A percentile compares a stretch with the other conserved stretches of the same genome.
Conservation (phyloP, 2,113 vertebrate species). For the Ranitomeya variabilis region DNA sequence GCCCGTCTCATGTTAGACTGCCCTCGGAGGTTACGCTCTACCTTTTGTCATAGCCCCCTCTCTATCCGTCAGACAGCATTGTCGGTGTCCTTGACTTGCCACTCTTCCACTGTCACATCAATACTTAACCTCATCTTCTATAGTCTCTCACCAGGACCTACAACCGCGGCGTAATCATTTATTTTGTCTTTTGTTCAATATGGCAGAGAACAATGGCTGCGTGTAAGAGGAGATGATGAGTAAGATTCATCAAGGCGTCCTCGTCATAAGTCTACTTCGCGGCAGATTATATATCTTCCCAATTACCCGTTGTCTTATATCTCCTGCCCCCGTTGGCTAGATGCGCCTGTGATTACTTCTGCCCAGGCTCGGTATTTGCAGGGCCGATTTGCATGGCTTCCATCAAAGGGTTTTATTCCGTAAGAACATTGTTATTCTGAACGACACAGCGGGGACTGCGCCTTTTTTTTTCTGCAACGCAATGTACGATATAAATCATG, state of each 20-base stretch:
- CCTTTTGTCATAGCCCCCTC: background rate
- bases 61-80: background rate
- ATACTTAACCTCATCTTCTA: constrained; percentile 30
- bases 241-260: constrained; percentile 18
- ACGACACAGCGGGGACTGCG: constrained; percentile 41
- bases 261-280: background rate
- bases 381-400: constrained; percentile 46
- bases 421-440: constrained; percentile 47
- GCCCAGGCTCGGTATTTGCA: constrained; percentile 3
- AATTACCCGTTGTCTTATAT: constrained; percentile 41
- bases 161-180: background rate
- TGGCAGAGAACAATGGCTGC: background rate
- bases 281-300: constrained; percentile 21
- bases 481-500: constrained; percentile 57
- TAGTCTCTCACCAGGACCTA: background rate
- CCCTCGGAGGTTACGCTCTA: constrained; percentile 13
- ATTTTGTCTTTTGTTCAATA: constrained; percentile 17
- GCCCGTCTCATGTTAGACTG: background rate
- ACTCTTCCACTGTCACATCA: constrained; percentile 8
- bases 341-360: constrained; percentile 29
- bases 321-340: background rate
- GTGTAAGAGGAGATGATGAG: constrained; percentile 22
- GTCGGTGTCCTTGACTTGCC: constrained; percentile 8
- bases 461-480: constrained; percentile 39
- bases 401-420: constrained; percentile 46